A percentile compares a stretch with the other conserved stretches of the same genome.
These are phyloP conservation scores for human DNA, from an alignment of 2,113 vertebrate species.

Conservation along the genomic window DNA sequence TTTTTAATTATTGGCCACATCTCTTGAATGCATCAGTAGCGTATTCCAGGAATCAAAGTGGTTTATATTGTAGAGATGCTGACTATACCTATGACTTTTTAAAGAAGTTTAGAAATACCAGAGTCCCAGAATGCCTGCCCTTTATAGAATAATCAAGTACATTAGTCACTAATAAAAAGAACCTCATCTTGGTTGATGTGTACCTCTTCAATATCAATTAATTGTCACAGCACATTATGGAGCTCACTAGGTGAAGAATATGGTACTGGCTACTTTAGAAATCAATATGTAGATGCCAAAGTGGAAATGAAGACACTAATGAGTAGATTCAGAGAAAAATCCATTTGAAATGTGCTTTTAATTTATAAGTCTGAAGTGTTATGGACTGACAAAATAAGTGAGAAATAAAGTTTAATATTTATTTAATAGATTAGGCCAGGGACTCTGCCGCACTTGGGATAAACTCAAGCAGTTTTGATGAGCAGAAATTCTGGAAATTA, in stretches of 20 bases:
- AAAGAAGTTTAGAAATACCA: not conserved
- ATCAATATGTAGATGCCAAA: not conserved
- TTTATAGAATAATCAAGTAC: not conserved
- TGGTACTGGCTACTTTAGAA: not conserved
- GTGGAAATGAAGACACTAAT: not conserved
- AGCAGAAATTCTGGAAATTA: not conserved
- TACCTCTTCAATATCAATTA: not conserved
- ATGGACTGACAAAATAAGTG: not conserved
- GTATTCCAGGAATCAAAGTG: not conserved
- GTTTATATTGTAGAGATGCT: not conserved
- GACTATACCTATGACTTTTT: not conserved
- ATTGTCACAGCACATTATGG: not conserved
- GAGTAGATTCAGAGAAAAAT: not conserved
- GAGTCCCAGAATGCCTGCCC: not conserved
- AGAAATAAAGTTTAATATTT: not conserved
- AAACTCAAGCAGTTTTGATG: not conserved
- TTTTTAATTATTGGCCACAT: not conserved
- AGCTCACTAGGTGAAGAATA: not conserved
- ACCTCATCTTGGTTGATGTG: not conserved
- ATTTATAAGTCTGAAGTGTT: not conserved
- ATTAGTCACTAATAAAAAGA: constrained; percentile 24
- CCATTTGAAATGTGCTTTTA: not conserved
- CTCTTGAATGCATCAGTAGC: not conserved
- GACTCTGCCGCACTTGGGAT: not conserved
- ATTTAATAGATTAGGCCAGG: not conserved